Evolutionary conservation across 2,113 vertebrate genomes (phyloP).

Genomic region (Sprattus sprattus): DNA sequence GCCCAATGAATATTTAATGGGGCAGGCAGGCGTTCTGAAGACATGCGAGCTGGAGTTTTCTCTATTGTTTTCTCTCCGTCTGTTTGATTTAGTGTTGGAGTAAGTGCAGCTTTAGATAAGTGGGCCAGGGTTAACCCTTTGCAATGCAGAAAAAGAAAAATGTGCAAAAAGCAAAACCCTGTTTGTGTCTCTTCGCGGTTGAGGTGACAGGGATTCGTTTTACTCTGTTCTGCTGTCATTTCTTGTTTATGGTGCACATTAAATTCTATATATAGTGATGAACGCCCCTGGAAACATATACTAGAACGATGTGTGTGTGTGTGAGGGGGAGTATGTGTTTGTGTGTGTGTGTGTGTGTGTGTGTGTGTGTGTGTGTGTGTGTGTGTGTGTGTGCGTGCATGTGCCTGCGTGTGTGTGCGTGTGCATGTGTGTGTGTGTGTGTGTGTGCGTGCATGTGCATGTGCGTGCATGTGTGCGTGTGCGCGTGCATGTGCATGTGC

Average conservation of each 20-base stretch:
- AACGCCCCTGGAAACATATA: too few relatives aligned
- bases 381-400: too few relatives aligned
- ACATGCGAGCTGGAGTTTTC: conserved; percentile 51
- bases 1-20: conserved; percentile 80
- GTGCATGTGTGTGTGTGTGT: conserved; percentile 6
- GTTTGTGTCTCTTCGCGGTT: too few relatives aligned
- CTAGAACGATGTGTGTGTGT: not conserved
- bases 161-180: too few relatives aligned
- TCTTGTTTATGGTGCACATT: too few relatives aligned
- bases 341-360: not conserved
- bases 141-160: not conserved
- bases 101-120: conserved; percentile 29
- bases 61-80: not conserved
- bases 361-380: too few relatives aligned
- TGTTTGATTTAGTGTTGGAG: conserved; percentile 36
- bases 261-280: too few relatives aligned
- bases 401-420: too few relatives aligned
- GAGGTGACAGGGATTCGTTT: too few relatives aligned
- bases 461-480: too few relatives aligned
- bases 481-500: not conserved
- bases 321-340: conserved; percentile 34
- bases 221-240: too few relatives aligned
- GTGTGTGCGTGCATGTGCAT: conserved; percentile 37
- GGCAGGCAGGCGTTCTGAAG: conserved; percentile 67
- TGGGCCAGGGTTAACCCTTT: conserved; percentile 30